Evolutionary conservation across 1,140 invertebrate genomes (phyloP).

Genomic region (Megathymus violae): DNA sequence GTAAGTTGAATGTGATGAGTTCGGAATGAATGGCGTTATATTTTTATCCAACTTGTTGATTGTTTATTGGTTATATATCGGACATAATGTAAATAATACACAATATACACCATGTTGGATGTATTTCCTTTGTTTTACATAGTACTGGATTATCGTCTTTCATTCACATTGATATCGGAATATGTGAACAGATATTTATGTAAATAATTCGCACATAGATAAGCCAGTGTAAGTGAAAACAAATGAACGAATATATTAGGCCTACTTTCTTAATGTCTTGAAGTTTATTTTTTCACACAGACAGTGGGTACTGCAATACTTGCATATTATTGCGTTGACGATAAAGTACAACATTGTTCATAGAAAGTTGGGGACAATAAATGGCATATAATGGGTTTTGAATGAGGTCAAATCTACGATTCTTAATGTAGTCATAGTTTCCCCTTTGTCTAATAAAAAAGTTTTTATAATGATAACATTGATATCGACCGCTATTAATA

Average conservation of each 20-base stretch:
- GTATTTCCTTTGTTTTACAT: conserved; percentile 14
- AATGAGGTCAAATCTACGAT: no score
- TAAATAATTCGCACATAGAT: background rate
- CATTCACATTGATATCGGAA: no score
- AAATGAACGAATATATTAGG: conserved; percentile 10
- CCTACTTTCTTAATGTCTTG: conserved; percentile 5
- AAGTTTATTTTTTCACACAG: conserved; percentile 1
- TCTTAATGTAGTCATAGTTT: no score
- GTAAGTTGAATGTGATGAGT: conserved; percentile 4
- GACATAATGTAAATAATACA: background rate
- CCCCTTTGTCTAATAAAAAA: no score
- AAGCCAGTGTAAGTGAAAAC: conserved; percentile 1
- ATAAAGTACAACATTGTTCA: no score
- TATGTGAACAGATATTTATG: no score
- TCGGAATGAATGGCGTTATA: conserved; percentile 13
- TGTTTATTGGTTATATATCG: background rate
- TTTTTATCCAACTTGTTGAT: conserved; percentile 15
- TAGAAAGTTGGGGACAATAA: no score
- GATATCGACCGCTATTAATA: no score
- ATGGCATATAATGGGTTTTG: no score
- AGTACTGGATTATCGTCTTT: no score
- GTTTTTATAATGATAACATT: no score
- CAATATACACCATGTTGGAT: background rate
- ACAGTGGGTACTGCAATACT: conserved; percentile 1
- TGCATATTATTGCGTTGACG: no score